phyloP scores from a whole-genome alignment of 2,888 invertebrate species.

The Plebejus melissa region DNA sequence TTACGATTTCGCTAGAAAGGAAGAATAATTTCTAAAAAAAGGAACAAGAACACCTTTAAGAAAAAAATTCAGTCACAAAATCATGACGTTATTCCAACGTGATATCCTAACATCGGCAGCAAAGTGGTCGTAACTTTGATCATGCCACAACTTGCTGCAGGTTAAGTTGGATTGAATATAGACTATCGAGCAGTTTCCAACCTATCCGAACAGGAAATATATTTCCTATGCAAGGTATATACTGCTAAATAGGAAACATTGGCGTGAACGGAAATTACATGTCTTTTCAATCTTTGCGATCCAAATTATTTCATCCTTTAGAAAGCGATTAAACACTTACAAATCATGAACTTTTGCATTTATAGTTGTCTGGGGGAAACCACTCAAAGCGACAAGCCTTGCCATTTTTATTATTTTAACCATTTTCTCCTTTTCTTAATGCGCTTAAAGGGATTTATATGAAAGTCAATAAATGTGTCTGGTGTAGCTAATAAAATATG shows the following conservation, averaged over 20 bases:
- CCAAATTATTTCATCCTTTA: neutral
- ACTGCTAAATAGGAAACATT: neutral
- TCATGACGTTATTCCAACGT: neutral
- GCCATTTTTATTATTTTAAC: too few relatives aligned
- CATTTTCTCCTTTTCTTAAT: too few relatives aligned
- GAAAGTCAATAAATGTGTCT: too few relatives aligned
- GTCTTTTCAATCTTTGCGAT: neutral
- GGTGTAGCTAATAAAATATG: too few relatives aligned
- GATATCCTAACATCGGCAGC: neutral
- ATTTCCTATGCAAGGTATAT: slow-evolving; percentile 20
- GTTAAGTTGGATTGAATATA: slow-evolving; percentile 19
- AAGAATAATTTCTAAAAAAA: neutral
- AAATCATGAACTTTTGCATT: too few relatives aligned
- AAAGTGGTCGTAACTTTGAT: slow-evolving; percentile 8
- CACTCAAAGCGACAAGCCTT: too few relatives aligned
- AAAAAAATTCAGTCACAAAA: neutral
- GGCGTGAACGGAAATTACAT: slow-evolving; percentile 6
- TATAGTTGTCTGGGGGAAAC: too few relatives aligned
- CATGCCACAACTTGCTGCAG: slow-evolving; percentile 4
- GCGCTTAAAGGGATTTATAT: too few relatives aligned
- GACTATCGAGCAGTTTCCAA: slow-evolving; percentile 18
- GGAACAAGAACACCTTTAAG: neutral
- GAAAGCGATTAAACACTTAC: neutral
- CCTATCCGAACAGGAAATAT: neutral
- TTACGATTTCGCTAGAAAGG: neutral